Conservation (phyloP, 2,113 vertebrate species). For the Tragelaphus buxtoni region DNA sequence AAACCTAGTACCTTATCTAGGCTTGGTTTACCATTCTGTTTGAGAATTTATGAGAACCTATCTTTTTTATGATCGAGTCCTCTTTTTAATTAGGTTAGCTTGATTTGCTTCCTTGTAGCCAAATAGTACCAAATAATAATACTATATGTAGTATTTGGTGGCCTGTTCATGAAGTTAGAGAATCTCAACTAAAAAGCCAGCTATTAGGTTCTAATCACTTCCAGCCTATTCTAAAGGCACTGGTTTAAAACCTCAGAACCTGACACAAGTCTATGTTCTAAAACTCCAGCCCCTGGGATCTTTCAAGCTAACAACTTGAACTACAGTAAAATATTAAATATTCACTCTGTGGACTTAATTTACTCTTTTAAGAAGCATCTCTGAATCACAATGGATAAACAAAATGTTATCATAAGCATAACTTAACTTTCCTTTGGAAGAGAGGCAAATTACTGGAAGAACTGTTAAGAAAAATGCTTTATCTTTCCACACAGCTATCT, state of each 20-base stretch:
- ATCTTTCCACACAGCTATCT: not conserved
- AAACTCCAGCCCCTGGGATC: not conserved
- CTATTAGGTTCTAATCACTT: not conserved
- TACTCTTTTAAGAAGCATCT: constrained; percentile 26
- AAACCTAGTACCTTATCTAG: not conserved
- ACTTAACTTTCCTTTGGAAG: constrained; percentile 21
- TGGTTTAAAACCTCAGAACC: constrained; percentile 13
- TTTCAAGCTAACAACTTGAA: constrained; percentile 1
- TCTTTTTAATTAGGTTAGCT: constrained; percentile 11
- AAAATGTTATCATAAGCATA: not conserved
- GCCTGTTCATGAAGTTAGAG: not conserved
- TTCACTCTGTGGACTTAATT: not conserved
- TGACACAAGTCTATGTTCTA: not conserved
- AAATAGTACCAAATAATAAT: not conserved
- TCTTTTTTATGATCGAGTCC: not conserved
- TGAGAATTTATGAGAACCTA: constrained; percentile 20
- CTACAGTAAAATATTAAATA: not conserved
- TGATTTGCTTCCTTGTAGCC: not conserved
- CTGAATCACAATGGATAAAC: constrained; percentile 2
- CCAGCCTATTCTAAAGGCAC: not conserved
- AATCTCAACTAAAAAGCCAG: not conserved
- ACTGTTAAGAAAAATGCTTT: constrained; percentile 5
- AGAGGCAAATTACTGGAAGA: not conserved
- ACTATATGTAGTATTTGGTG: not conserved
- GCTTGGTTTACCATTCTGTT: not conserved